Conservation (phyloP, 2,797 vertebrate species). For the Spea hammondii region DNA sequence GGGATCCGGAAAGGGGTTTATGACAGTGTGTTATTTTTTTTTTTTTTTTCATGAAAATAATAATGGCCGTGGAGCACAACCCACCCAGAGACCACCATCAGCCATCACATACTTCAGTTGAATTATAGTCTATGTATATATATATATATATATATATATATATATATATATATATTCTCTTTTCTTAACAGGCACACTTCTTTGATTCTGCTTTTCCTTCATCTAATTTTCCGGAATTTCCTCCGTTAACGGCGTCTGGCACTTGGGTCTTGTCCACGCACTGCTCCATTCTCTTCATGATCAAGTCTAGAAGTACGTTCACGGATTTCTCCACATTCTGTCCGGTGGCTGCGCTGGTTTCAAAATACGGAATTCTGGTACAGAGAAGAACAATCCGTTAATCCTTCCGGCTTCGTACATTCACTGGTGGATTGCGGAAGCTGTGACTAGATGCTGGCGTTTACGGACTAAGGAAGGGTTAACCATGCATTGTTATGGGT, state of each 20-base stretch:
- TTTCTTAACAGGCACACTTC: conserved; percentile 85
- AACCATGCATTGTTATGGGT: too few species aligned
- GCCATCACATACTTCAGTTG: conserved; percentile 11
- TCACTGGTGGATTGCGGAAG: too few species aligned
- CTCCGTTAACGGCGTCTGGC: conserved; percentile 73
- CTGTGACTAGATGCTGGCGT: too few species aligned
- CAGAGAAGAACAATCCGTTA: neutral
- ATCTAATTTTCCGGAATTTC: conserved; percentile 75
- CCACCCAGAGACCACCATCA: conserved; percentile 26
- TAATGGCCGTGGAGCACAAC: conserved; percentile 1
- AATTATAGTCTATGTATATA: conserved; percentile 21
- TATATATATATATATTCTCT: conserved; percentile 17
- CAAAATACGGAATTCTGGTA: conserved; percentile 87
- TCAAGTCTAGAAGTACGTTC: conserved; percentile 87
- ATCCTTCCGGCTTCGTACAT: too few species aligned
- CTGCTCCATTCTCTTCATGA: conserved; percentile 97
- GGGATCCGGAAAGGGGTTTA: conserved; percentile 2
- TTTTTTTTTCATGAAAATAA: neutral
- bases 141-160: neutral
- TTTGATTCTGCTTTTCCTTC: conserved; percentile 69
- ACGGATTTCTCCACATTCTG: conserved; percentile 86
- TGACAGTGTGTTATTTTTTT: conserved; percentile 17
- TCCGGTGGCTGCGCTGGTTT: conserved; percentile 90
- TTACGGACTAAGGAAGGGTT: too few species aligned
- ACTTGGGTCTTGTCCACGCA: conserved; percentile 84